These are phyloP conservation scores for Crotalus helleri DNA, from an alignment of 2,113 vertebrate species.

Conservation along the genomic window DNA sequence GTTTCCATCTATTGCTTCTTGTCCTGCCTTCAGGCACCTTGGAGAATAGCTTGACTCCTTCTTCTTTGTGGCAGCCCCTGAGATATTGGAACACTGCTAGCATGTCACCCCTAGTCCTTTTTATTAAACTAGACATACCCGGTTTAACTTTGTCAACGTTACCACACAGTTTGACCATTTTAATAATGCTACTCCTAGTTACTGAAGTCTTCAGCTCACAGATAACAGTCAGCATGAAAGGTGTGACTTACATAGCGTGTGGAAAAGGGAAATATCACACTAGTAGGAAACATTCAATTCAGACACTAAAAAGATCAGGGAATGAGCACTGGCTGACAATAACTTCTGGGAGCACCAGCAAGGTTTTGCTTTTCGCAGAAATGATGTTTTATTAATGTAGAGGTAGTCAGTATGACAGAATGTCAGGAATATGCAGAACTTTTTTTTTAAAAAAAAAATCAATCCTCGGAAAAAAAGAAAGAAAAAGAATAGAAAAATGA, in stretches of 20 bases:
- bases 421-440: neutral
- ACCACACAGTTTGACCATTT: neutral
- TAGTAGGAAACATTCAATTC: neutral
- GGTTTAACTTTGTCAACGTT: neutral
- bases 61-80: neutral
- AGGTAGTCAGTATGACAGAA: neutral
- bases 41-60: neutral
- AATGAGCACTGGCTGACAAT: neutral
- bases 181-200: neutral
- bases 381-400: neutral
- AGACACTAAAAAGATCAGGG: neutral
- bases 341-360: neutral
- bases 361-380: neutral
- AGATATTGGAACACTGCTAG: neutral
- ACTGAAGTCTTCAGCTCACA: neutral
- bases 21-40: neutral
- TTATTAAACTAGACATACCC: neutral
- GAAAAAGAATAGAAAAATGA: neutral
- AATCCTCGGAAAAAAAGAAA: neutral
- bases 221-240: neutral
- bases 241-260: neutral
- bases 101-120: neutral
- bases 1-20: neutral
- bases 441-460: neutral
- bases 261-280: neutral